Evolutionary conservation across 2,113 vertebrate genomes (phyloP).

Genomic region (Mastomys coucha): DNA sequence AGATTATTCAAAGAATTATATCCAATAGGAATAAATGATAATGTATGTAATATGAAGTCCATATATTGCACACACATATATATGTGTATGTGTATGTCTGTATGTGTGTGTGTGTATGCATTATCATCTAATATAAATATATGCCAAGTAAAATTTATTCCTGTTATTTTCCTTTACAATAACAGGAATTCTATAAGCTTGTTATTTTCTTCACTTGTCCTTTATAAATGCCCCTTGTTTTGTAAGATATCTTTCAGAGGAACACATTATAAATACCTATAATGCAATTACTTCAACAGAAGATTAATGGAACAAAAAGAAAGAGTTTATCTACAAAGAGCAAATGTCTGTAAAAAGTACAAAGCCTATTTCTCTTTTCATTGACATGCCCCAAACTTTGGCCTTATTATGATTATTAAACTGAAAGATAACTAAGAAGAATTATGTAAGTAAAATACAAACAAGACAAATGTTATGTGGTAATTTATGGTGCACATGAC

Average conservation of each 20-base stretch:
- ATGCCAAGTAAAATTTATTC: background rate
- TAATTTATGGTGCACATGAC: background rate
- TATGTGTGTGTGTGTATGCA: background rate
- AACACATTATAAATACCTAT: background rate
- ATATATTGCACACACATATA: background rate
- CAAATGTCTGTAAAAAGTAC: background rate
- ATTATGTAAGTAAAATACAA: background rate
- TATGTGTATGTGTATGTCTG: background rate
- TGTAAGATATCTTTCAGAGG: background rate
- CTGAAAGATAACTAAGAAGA: background rate
- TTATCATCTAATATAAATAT: background rate
- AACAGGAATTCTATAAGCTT: background rate
- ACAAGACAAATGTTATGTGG: background rate
- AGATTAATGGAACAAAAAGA: background rate
- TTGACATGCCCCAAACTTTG: background rate
- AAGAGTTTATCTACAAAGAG: background rate
- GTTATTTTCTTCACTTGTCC: background rate
- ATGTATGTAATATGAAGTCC: background rate
- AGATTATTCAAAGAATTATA: background rate
- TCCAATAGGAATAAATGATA: background rate
- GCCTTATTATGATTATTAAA: background rate
- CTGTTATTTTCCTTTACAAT: background rate
- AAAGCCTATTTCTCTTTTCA: background rate
- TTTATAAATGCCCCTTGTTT: background rate
- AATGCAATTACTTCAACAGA: background rate